A percentile compares a stretch with the other conserved stretches of the same genome.
These are phyloP conservation scores for Falco biarmicus DNA, from an alignment of 2,797 vertebrate genomes.

Conservation along the genomic window DNA sequence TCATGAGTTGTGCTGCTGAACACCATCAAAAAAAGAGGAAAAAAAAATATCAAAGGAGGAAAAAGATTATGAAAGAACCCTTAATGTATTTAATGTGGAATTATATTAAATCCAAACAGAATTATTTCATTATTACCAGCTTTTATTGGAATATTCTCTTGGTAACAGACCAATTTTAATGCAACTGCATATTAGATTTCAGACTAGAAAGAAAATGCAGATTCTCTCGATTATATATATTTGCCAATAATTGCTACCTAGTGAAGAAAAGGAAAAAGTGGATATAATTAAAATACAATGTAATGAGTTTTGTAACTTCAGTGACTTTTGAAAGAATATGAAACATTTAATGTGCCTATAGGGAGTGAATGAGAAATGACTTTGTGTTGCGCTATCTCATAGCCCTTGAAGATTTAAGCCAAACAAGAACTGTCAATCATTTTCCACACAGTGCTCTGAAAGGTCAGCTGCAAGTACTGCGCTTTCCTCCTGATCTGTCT, in stretches of 20 bases:
- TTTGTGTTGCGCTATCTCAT: background rate
- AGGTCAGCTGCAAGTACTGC: background rate
- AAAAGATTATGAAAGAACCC: constrained; percentile 5
- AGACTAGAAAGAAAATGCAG: constrained; percentile 53
- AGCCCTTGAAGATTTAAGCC: constrained; percentile 1
- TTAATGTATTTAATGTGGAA: constrained; percentile 61
- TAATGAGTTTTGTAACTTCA: constrained; percentile 61
- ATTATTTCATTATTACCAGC: constrained; percentile 65
- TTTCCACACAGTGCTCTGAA: background rate
- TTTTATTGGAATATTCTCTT: constrained; percentile 71
- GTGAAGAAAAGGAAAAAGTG: background rate
- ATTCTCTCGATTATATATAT: constrained; percentile 53
- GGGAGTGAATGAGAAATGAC: constrained; percentile 27
- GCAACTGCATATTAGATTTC: constrained; percentile 62
- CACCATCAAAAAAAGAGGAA: background rate
- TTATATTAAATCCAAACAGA: constrained; percentile 66
- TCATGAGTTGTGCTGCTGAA: background rate
- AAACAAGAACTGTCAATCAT: constrained; percentile 16
- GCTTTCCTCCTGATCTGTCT: background rate
- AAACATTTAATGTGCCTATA: constrained; percentile 32
- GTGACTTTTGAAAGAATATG: constrained; percentile 52
- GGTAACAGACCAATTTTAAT: constrained; percentile 65
- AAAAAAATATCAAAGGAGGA: background rate
- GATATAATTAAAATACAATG: constrained; percentile 53
- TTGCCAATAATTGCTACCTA: constrained; percentile 26